Evolutionary conservation across 2,113 vertebrate genomes (phyloP), one percentile per base, ranked within the genome.

Genomic region (Gallinago media): DNA sequence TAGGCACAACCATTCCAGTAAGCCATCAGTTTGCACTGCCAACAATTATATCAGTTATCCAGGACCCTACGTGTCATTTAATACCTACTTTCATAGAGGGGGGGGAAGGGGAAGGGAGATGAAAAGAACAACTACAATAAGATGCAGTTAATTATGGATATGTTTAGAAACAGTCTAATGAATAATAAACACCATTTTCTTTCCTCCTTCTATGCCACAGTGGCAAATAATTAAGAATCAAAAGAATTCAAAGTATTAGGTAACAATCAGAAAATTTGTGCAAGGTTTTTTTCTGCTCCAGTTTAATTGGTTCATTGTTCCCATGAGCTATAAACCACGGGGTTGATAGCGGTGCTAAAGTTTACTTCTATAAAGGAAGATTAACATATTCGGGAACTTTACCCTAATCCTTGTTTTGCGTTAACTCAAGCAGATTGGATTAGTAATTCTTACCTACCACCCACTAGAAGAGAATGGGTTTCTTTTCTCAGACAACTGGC

Each of bases 381-480:
- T 99, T 98, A 99, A 98, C 97, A 98, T 98, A 98, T 98, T 98
- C 98, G 98, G 98, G 98, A 98, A 98, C 97, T 98, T 98, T 98
- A 99, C 97, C 98, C 98, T 99, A 99, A 99, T 98, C 99, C 99
- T 98, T 98, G 98, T 99, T 99, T 99, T 98, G 98, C 98, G 97
- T 98, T 98, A 98, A 98, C 98, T 97, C 98, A 98, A 98, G 98
- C 98, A 99, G 98, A 99, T 98, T 98, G 98, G 98, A 99, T 99
- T 99, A 99, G 98, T 98, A 98, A 98, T 98, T 98, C 98, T 98
- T 98, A 98, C 98, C 98, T 98, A 98, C 98, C 98, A 98, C 98
- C 98, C 98, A 98, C 98, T 92, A 98, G 97, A 98, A 96, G 96
- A 95, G 97, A 98, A 97, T 65, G 81, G 89, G 97, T 92, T 97